phyloP scores from a whole-genome alignment of 1,140 invertebrate genomes.

The Leptinotarsa defecta region DNA sequence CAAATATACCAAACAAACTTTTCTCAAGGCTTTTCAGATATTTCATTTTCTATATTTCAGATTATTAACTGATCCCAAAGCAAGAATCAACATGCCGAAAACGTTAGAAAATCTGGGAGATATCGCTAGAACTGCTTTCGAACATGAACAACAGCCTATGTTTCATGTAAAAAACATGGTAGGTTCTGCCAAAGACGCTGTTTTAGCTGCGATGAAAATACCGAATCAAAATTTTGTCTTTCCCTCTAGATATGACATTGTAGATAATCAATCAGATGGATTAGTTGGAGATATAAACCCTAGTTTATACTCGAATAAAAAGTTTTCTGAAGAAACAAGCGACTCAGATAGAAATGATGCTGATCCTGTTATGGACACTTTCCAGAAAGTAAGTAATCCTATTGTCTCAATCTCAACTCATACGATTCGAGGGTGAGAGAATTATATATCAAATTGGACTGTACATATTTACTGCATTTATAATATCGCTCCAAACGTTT shows the following conservation, averaged over 20 bases:
- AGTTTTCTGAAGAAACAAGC: not conserved
- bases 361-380: conserved; percentile 29
- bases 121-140: conserved; percentile 48
- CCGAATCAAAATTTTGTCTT: conserved; percentile 50
- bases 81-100: conserved; percentile 33
- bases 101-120: conserved; percentile 46
- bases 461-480: too few relatives aligned
- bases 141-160: conserved; percentile 48
- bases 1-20: too few relatives aligned
- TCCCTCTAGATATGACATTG: conserved; percentile 50
- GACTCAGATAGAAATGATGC: not conserved
- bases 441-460: too few relatives aligned
- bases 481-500: too few relatives aligned
- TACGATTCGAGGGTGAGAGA: too few relatives aligned
- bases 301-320: conserved; percentile 21
- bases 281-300: conserved; percentile 18
- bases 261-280: conserved; percentile 10
- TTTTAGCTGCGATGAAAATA: conserved; percentile 47
- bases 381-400: conserved; percentile 23
- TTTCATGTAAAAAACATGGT: conserved; percentile 50
- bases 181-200: conserved; percentile 47
- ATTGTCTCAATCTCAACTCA: too few relatives aligned
- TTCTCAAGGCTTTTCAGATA: not conserved
- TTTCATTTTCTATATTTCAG: conserved; percentile 16
- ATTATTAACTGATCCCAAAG: conserved; percentile 28